These are phyloP conservation scores for Eupeodes luniger DNA, from an alignment of 2,888 invertebrate species.

Conservation along the genomic window DNA sequence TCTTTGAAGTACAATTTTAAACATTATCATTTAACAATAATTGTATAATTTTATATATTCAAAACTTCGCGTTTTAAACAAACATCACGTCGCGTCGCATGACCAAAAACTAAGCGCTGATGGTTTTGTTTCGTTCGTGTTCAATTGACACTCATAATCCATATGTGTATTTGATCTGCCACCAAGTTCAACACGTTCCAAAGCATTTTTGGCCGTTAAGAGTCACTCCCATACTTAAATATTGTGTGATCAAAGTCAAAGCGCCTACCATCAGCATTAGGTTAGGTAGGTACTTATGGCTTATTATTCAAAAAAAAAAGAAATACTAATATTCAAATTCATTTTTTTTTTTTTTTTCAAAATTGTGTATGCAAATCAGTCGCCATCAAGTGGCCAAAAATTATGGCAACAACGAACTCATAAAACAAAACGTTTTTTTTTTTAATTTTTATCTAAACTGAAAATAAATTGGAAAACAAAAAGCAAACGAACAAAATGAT, in stretches of 20 bases:
- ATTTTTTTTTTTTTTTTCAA: conserved; percentile 24
- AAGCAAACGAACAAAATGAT: conserved; percentile 35
- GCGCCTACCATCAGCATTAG: conserved; percentile 57
- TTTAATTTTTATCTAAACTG: not conserved
- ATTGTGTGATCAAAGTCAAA: conserved; percentile 63
- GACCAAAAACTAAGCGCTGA: not conserved
- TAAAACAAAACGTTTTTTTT: conserved; percentile 48
- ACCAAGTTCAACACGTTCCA: conserved; percentile 69
- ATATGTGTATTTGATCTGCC: conserved; percentile 40
- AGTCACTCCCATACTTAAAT: conserved; percentile 41
- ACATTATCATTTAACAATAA: no score
- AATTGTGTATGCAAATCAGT: conserved; percentile 60
- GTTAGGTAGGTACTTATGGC: not conserved
- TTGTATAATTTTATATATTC: no score
- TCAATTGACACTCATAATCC: conserved; percentile 51
- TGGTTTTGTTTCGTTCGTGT: conserved; percentile 5
- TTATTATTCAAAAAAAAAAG: conserved; percentile 58
- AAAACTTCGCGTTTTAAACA: no score
- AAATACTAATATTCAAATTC: conserved; percentile 42
- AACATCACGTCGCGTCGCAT: not conserved
- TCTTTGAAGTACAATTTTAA: no score
- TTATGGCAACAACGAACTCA: conserved; percentile 70
- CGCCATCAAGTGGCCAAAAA: conserved; percentile 59
- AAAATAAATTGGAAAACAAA: not conserved
- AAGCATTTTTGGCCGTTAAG: conserved; percentile 39